Conservation (phyloP, 2,888 invertebrate genomes). For the Orthonevra nobilis region DNA sequence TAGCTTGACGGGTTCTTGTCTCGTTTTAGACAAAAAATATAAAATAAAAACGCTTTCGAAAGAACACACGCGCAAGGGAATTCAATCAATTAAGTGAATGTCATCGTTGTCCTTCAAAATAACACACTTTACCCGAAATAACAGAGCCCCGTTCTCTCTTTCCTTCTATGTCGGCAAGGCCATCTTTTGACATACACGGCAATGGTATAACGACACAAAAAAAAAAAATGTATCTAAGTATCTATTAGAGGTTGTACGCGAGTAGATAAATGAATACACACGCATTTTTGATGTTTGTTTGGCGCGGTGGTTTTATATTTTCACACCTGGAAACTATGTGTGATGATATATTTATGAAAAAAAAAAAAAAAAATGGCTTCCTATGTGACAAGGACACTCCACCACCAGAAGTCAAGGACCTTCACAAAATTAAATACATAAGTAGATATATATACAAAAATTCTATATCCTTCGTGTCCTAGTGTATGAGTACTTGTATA, state of each 20-base stretch:
- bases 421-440: too few species aligned
- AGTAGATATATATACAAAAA: too few species aligned
- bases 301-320: conserved; percentile 5
- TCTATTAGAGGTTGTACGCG: conserved; percentile 31
- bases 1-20: too few species aligned
- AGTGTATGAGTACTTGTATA: too few species aligned
- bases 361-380: not conserved
- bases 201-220: conserved; percentile 21
- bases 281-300: not conserved
- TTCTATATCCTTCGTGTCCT: too few species aligned
- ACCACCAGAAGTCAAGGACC: too few species aligned
- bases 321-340: conserved; percentile 32
- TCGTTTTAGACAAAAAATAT: not conserved
- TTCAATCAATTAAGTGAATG: conserved; percentile 62
- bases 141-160: conserved; percentile 5
- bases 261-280: conserved; percentile 12
- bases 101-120: conserved; percentile 62
- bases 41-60: not conserved
- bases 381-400: too few species aligned
- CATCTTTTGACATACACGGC: conserved; percentile 58
- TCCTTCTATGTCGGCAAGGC: conserved; percentile 47
- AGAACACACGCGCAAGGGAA: conserved; percentile 22
- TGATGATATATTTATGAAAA: not conserved
- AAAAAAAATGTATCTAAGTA: conserved; percentile 32
- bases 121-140: conserved; percentile 35